Percentiles rank a stretch among this genome's conserved stretches.
Evolutionary conservation across 1,140 invertebrate genomes (phyloP).

Genomic region (Euborellia annulipes): DNA sequence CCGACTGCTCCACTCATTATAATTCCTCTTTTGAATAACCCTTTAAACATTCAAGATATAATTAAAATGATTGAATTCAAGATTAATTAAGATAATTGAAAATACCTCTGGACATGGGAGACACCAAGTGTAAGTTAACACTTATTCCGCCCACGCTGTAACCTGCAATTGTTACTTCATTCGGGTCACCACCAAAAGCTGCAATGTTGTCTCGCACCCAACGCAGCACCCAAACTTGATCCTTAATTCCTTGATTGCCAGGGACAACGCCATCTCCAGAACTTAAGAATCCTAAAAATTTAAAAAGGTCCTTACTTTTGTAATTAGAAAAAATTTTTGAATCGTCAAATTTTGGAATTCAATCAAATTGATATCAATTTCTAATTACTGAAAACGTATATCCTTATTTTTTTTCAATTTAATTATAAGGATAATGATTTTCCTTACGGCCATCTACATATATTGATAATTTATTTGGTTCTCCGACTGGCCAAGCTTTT

Average conservation of each 20-base stretch:
- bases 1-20: constrained; percentile 45
- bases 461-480: too few species aligned
- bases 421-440: too few species aligned
- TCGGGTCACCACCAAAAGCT: constrained; percentile 57
- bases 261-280: constrained; percentile 42
- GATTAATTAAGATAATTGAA: not conserved
- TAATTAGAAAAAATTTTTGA: not conserved
- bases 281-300: constrained; percentile 40
- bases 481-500: too few species aligned
- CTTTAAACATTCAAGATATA: constrained; percentile 19
- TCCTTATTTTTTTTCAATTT: too few species aligned
- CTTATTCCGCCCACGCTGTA: constrained; percentile 52
- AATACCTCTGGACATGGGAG: constrained; percentile 45
- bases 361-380: too few species aligned
- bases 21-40: constrained; percentile 51
- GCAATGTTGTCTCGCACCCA: constrained; percentile 59
- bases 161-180: constrained; percentile 48
- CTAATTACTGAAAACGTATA: too few species aligned
- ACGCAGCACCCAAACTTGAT: constrained; percentile 51
- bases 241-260: constrained; percentile 59
- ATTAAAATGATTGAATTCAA: not conserved
- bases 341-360: too few species aligned
- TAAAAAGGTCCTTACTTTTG: not conserved
- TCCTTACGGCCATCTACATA: too few species aligned
- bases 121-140: constrained; percentile 47